Evolutionary conservation across 2,113 vertebrate genomes (phyloP).

Genomic region (Nyctibius bracteatus): DNA sequence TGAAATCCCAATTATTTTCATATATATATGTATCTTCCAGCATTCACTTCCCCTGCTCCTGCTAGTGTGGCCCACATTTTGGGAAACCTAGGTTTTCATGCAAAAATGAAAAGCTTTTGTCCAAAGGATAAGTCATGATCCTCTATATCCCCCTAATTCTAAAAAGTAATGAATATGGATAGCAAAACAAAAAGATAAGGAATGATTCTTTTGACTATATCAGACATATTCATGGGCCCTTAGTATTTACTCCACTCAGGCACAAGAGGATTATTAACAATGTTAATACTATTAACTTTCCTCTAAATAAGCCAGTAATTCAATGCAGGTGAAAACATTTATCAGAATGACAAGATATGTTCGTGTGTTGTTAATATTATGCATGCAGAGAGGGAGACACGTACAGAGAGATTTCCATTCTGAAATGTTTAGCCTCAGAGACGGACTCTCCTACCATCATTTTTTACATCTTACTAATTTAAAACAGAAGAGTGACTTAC

Average conservation of each 20-base stretch:
- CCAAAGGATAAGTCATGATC: neutral
- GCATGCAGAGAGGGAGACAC: neutral
- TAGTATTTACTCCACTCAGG: neutral
- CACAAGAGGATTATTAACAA: neutral
- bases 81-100: neutral
- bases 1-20: neutral
- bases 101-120: neutral
- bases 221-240: neutral
- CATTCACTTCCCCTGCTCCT: neutral
- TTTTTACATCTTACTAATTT: neutral
- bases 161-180: neutral
- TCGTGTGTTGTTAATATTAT: neutral
- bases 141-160: neutral
- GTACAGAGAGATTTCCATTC: neutral
- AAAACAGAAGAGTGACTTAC: neutral
- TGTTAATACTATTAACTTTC: neutral
- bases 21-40: neutral
- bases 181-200: neutral
- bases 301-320: neutral
- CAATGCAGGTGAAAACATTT: neutral
- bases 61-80: neutral
- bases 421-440: neutral
- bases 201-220: neutral
- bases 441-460: neutral
- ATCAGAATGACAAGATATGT: neutral